Evolutionary conservation across 2,113 vertebrate species (phyloP).

Genomic region (Lasiurus borealis): DNA sequence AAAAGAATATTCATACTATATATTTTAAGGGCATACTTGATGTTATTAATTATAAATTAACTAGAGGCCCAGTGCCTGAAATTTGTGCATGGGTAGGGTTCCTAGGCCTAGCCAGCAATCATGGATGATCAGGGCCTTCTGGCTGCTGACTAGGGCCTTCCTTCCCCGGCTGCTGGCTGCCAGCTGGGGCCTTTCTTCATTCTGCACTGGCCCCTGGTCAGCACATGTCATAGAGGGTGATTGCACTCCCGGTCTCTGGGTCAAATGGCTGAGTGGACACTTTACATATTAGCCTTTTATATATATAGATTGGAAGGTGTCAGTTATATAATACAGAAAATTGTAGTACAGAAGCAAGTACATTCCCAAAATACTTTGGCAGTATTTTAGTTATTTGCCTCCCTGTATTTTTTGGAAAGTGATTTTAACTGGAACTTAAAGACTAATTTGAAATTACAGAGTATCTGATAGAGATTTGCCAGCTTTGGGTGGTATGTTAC

Average conservation of each 20-base stretch:
- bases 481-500: background rate
- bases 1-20: background rate
- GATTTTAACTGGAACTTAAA: conserved; percentile 35
- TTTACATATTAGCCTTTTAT: no score
- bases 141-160: no score
- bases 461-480: background rate
- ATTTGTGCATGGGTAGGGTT: no score
- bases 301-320: background rate
- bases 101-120: no score
- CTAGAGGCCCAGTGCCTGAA: no score
- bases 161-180: no score
- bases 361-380: background rate
- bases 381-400: conserved; percentile 23
- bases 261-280: no score
- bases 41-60: conserved; percentile 21
- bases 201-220: no score
- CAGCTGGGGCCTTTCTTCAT: no score
- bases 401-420: conserved; percentile 26
- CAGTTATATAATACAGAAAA: background rate
- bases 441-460: conserved; percentile 21
- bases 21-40: background rate
- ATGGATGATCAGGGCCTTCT: no score
- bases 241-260: no score
- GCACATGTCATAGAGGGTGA: no score
- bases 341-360: conserved; percentile 19